Percentiles rank a stretch among this genome's conserved stretches.
Conservation (phyloP, 2,888 invertebrate genomes). For the Amphipoea lucens region DNA sequence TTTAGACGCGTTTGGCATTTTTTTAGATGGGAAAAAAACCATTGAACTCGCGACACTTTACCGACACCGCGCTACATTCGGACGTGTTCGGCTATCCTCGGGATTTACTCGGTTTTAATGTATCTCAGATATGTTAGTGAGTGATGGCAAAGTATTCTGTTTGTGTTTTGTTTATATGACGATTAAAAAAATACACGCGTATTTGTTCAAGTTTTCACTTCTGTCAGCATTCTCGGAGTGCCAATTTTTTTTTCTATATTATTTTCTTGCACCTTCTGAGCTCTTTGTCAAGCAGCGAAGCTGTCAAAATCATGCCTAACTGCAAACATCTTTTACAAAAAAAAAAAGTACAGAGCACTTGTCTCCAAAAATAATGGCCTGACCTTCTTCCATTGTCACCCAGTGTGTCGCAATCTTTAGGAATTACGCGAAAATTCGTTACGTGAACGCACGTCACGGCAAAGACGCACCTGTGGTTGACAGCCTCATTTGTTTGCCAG, state of each 20-base stretch:
- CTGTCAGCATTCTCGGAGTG: too few relatives aligned
- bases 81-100: too few relatives aligned
- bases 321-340: neutral
- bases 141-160: too few relatives aligned
- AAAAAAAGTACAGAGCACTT: conserved; percentile 20
- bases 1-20: too few relatives aligned
- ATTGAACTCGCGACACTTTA: too few relatives aligned
- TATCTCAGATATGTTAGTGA: too few relatives aligned
- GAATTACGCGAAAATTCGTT: conserved; percentile 79
- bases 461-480: conserved; percentile 85
- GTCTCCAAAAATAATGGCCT: conserved; percentile 19
- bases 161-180: too few relatives aligned
- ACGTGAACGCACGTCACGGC: conserved; percentile 70
- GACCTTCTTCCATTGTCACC: conserved; percentile 7
- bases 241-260: neutral
- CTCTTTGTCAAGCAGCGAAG: neutral
- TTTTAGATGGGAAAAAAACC: too few relatives aligned
- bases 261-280: neutral
- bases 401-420: conserved; percentile 58
- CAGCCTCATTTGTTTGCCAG: conserved; percentile 84
- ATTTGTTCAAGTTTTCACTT: too few relatives aligned
- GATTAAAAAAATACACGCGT: too few relatives aligned
- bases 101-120: too few relatives aligned
- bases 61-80: too few relatives aligned
- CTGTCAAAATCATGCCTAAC: neutral